Evolutionary conservation across 2,797 vertebrate species (phyloP).

Genomic region (Monodelphis domestica): DNA sequence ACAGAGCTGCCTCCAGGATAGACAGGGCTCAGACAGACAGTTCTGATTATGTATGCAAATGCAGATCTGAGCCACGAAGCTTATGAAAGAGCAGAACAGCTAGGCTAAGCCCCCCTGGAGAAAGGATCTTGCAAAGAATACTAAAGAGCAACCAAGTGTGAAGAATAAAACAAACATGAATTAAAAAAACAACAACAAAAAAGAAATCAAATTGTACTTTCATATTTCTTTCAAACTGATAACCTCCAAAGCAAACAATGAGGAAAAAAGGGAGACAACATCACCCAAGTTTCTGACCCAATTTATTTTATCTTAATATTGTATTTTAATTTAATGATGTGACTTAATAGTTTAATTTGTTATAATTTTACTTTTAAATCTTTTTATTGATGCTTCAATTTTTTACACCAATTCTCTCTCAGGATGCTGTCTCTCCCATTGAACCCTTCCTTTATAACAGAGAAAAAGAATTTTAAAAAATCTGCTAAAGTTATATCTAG

Average conservation of each 20-base stretch:
- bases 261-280: slow-evolving; percentile 33
- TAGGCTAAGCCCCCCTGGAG: slow-evolving; percentile 73
- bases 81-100: slow-evolving; percentile 69
- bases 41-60: slow-evolving; percentile 75
- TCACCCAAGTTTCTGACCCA: slow-evolving; percentile 53
- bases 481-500: not conserved
- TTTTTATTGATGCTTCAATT: not conserved
- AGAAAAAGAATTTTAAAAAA: not conserved
- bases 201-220: slow-evolving; percentile 72
- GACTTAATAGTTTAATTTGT: too few relatives aligned
- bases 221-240: slow-evolving; percentile 58
- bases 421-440: not conserved
- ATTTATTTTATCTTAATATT: slow-evolving; percentile 49
- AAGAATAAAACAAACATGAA: slow-evolving; percentile 70
- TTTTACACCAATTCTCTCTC: not conserved
- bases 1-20: slow-evolving; percentile 57
- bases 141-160: slow-evolving; percentile 74
- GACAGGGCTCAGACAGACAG: slow-evolving; percentile 54
- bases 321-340: too few relatives aligned
- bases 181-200: slow-evolving; percentile 69
- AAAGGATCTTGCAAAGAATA: slow-evolving; percentile 76
- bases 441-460: not conserved
- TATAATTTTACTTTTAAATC: too few relatives aligned
- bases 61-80: slow-evolving; percentile 57
- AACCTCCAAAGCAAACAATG: slow-evolving; percentile 40